phyloP scores from a whole-genome alignment of 2,888 invertebrate species.

The Chymomyza caudatula region DNA sequence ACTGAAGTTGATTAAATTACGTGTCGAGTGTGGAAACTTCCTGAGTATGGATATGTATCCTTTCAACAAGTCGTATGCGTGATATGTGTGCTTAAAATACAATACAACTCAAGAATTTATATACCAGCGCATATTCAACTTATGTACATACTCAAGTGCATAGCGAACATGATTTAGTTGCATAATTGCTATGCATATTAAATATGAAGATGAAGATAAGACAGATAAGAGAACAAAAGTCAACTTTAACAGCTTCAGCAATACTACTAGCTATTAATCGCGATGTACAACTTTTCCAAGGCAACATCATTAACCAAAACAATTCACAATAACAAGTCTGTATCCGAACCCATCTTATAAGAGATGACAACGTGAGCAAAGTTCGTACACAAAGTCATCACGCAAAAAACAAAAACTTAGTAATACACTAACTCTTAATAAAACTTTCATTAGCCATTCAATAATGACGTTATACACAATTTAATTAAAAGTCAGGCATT shows the following conservation, averaged over 20 bases:
- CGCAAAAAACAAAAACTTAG: no score
- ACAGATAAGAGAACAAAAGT: neutral
- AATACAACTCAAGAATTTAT: slow-evolving; percentile 21
- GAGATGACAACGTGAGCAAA: neutral
- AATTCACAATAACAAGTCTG: neutral
- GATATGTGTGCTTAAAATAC: slow-evolving; percentile 10
- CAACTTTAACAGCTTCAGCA: neutral
- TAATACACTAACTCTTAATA: no score
- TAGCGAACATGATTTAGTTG: slow-evolving; percentile 6
- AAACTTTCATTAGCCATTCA: no score
- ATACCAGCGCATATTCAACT: no score
- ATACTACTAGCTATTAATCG: neutral
- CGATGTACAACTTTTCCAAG: neutral
- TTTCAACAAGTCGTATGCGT: slow-evolving; percentile 50
- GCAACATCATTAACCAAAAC: neutral
- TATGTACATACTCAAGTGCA: neutral
- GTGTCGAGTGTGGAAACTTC: neutral
- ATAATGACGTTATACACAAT: no score
- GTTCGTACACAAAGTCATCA: neutral
- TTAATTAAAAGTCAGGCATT: no score
- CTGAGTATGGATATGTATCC: neutral
- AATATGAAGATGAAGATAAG: neutral
- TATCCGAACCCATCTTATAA: no score
- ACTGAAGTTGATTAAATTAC: slow-evolving; percentile 49
- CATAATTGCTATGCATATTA: neutral